phyloP scores from a whole-genome alignment of 2,113 vertebrate genomes.

The Colaptes auratus region DNA sequence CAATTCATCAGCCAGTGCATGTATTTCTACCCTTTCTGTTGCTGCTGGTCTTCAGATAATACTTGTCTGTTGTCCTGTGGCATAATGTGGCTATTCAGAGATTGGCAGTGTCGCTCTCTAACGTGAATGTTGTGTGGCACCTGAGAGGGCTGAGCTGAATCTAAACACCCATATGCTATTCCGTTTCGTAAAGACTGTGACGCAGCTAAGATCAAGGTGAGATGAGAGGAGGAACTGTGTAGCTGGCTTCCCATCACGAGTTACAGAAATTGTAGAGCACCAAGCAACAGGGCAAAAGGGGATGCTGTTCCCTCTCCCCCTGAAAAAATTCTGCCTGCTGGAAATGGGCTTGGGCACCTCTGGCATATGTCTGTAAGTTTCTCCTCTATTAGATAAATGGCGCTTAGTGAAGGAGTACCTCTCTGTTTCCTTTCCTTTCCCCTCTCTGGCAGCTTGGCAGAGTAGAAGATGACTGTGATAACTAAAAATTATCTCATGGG shows the following conservation, averaged over 20 bases:
- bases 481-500: background rate
- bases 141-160: background rate
- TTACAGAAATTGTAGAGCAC: background rate
- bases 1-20: background rate
- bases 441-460: rapidly evolving
- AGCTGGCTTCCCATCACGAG: background rate
- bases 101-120: background rate
- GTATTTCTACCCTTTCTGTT: background rate
- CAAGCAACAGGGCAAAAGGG: background rate
- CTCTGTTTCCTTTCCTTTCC: background rate
- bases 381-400: rapidly evolving
- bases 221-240: background rate
- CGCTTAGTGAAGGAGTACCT: background rate
- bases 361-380: background rate
- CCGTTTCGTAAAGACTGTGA: background rate
- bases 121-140: background rate
- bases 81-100: background rate
- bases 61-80: background rate
- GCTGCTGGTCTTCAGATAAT: background rate
- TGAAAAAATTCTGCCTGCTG: background rate
- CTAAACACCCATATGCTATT: background rate
- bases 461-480: background rate
- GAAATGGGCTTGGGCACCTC: background rate
- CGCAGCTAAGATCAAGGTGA: background rate
- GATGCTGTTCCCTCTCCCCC: background rate